Evolutionary conservation across 2,113 vertebrate species (phyloP).

Genomic region (Heterochromis multidens): DNA sequence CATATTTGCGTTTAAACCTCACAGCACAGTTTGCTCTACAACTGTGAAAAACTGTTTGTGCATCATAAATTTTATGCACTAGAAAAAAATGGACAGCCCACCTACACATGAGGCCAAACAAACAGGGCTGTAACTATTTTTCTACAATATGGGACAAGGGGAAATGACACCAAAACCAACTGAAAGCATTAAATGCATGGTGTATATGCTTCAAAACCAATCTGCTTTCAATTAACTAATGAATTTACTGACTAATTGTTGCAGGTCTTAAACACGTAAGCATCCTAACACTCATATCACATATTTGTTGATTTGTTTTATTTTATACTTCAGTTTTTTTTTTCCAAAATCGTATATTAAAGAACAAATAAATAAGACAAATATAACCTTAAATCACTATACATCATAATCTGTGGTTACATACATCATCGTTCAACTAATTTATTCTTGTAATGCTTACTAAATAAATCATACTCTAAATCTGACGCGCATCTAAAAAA

Average conservation of each 20-base stretch:
- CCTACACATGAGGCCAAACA: background rate
- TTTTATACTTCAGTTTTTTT: background rate
- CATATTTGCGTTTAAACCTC: background rate
- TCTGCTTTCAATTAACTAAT: background rate
- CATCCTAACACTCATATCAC: background rate
- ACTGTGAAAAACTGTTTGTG: too few relatives aligned
- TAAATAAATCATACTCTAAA: background rate
- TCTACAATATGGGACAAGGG: background rate
- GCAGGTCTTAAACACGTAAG: background rate
- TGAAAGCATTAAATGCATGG: background rate
- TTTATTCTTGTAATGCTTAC: background rate
- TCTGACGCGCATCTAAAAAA: background rate
- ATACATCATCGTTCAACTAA: background rate
- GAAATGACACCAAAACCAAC: background rate
- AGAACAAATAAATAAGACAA: too few relatives aligned
- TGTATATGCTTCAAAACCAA: background rate
- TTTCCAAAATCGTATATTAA: background rate
- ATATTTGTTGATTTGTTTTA: too few relatives aligned
- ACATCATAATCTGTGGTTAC: background rate
- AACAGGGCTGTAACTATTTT: background rate
- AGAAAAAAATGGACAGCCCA: background rate
- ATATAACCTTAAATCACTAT: too few relatives aligned
- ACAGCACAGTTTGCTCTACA: background rate
- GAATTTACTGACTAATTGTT: background rate
- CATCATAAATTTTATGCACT: too few relatives aligned